Conservation (phyloP, 2,113 vertebrate genomes). For the Tragelaphus buxtoni region DNA sequence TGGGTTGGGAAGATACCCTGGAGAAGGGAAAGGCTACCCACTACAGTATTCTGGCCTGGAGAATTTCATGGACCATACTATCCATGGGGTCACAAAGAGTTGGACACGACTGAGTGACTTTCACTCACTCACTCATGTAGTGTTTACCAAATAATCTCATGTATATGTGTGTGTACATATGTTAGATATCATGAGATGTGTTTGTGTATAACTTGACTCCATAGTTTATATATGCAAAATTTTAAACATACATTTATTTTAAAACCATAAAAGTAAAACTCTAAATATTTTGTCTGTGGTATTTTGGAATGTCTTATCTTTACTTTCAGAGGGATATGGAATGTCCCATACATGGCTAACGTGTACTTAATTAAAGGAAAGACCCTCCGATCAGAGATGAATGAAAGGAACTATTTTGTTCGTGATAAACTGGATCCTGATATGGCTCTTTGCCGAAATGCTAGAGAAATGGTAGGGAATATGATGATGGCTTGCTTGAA, state of each 20-base stretch:
- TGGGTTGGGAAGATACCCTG: not conserved
- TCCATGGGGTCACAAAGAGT: not conserved
- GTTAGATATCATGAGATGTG: not conserved
- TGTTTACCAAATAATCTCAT: not conserved
- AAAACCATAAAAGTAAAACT: constrained; percentile 10
- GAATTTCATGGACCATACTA: not conserved
- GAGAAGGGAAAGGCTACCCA: not conserved
- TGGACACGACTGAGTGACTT: fast-evolving
- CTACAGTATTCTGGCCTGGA: not conserved
- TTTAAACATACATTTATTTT: not conserved
- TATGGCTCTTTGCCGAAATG: constrained; percentile 94
- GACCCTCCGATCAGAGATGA: constrained; percentile 90
- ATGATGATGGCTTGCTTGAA: not conserved
- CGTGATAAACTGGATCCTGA: constrained; percentile 95
- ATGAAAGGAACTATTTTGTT: constrained; percentile 93
- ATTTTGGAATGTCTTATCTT: constrained; percentile 57
- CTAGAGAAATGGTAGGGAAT: constrained; percentile 92
- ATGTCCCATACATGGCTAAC: constrained; percentile 96
- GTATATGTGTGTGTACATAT: not conserved
- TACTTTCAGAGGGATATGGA: constrained; percentile 90
- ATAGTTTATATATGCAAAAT: not conserved
- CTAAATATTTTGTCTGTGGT: not conserved
- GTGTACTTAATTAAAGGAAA: constrained; percentile 93
- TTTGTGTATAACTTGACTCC: not conserved
- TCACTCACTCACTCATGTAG: not conserved